Base-by-base conservation (phyloP, 2,888 invertebrate genomes). In the Dyspetes luteomarginatus region DNA sequence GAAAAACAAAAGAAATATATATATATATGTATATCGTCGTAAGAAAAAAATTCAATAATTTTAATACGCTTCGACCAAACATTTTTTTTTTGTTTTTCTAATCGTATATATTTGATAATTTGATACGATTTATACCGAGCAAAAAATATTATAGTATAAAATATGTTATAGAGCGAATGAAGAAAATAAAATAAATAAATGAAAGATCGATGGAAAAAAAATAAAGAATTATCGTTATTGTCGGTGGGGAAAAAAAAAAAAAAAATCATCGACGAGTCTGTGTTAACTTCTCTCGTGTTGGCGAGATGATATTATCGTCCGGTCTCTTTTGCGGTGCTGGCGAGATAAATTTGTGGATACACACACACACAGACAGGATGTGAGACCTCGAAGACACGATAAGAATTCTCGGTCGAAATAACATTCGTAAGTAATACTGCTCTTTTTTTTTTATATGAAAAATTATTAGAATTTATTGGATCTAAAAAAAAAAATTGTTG, bases 71-170 rank as follows among this genome's bases (percentile, higher is more conserved):
- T 82, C 82, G 30, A 75, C 75, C 79, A 76, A 75, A 74, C 72
- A 26, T 19, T 62, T 55, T 36, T 60, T 58, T 72, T 77, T 43
- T 64, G 60, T 26, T 41, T 50, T 45, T 65, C 9, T 56, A 67
- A 58, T 85, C 78, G 36, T 83, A 76, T 84, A 84, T 88, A 88
- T 88, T 89, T 88, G 85, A 88, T 85, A 84, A 78, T 83, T 87
- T 87, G 84, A 85, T 89, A 87, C 81, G 79, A 86, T 85, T 87
- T 81, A 77, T 82, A 82, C 74, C 58, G 75, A 41, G 79, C 79
- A 79, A 74, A 41, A 74, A 74, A 79, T 83, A 83, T 73, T 79
- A 80, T 82, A 81, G 71, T 72, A 48, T 83, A 80, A 78, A 85
- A 77, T 86, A 79, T 83, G 85, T 79, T 86, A 83, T 84, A 84